Evolutionary conservation across 2,113 vertebrate genomes (phyloP).

Genomic region (Dinomys branickii): DNA sequence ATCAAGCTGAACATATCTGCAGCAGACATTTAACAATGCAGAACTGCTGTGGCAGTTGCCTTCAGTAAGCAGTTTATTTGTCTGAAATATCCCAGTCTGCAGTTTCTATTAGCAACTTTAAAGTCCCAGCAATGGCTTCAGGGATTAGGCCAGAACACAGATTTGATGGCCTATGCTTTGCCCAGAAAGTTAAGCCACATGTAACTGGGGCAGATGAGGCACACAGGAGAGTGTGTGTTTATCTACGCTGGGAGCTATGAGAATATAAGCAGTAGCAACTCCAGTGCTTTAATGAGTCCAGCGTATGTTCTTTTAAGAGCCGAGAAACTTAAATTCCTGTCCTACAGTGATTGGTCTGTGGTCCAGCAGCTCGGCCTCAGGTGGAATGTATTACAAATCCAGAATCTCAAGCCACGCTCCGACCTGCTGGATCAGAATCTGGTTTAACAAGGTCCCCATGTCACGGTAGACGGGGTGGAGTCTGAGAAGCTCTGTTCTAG

Average conservation of each 20-base stretch:
- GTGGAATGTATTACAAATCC: neutral
- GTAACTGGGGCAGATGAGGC: neutral
- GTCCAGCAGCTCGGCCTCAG: neutral
- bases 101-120: neutral
- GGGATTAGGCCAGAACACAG: neutral
- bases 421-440: neutral
- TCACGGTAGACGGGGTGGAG: neutral
- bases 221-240: neutral
- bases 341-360: neutral
- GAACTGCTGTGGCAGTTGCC: neutral
- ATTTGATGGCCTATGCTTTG: neutral
- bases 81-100: constrained; percentile 19
- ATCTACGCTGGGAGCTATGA: neutral
- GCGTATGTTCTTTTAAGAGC: neutral
- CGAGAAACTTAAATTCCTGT: neutral
- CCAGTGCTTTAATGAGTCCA: neutral
- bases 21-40: neutral
- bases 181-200: neutral
- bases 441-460: neutral
- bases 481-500: neutral
- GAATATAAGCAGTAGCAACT: neutral
- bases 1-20: neutral
- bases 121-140: neutral
- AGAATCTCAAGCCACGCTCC: neutral
- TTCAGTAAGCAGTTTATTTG: constrained; percentile 21